Conservation (phyloP, 2,113 vertebrate species). For the Pollachius pollachius region DNA sequence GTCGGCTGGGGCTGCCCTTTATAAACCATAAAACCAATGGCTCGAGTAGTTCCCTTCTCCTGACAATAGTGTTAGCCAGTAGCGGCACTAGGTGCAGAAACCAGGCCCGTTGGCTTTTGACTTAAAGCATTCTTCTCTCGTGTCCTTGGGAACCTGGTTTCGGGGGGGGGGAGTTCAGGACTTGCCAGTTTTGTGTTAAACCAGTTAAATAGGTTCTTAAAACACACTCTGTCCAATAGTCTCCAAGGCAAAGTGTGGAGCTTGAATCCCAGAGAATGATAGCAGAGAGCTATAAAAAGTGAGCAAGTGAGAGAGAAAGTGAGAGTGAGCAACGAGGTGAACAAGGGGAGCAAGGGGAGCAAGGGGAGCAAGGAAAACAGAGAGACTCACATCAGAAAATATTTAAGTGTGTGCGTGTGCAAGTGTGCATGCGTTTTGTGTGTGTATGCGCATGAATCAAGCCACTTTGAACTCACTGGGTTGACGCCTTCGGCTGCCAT, state of each 20-base stretch:
- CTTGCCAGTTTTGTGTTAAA: constrained; percentile 46
- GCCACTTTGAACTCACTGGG: constrained; percentile 70
- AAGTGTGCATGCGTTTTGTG: neutral
- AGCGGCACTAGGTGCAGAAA: constrained; percentile 54
- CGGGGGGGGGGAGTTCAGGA: constrained; percentile 46
- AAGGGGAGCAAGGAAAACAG: neutral
- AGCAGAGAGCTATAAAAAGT: constrained; percentile 48
- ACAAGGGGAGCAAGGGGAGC: neutral
- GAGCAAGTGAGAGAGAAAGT: neutral
- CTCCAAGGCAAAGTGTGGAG: constrained; percentile 75
- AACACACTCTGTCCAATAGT: constrained; percentile 73
- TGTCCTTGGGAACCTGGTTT: constrained; percentile 74
- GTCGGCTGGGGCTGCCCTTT: neutral
- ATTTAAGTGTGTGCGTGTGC: neutral
- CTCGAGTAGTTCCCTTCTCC: constrained; percentile 6
- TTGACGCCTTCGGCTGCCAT: constrained; percentile 76
- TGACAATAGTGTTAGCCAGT: constrained; percentile 44
- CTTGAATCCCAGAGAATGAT: constrained; percentile 69
- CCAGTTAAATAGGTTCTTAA: constrained; percentile 68
- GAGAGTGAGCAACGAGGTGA: too few species aligned
- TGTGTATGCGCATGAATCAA: constrained; percentile 7
- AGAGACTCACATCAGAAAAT: neutral
- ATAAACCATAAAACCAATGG: constrained; percentile 25
- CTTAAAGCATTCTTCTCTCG: constrained; percentile 73
- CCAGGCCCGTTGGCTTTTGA: constrained; percentile 67